These are phyloP conservation scores for Drosophila paramelanica DNA, from an alignment of 2,888 invertebrate species.

Conservation along the genomic window DNA sequence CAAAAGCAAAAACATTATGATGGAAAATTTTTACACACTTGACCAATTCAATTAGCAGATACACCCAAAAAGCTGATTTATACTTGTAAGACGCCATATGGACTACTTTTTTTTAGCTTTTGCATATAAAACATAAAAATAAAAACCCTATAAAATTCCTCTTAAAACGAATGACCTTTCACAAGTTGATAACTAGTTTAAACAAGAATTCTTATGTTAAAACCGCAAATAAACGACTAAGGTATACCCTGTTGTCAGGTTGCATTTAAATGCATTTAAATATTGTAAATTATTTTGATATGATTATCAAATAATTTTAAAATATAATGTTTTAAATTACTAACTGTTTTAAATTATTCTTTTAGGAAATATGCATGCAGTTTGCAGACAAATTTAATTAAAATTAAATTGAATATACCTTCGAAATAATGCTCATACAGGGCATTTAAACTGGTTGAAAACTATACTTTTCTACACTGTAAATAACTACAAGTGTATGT, in stretches of 20 bases:
- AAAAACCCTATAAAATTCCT: background rate
- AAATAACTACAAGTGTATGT: conserved; percentile 36
- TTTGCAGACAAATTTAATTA: too few species aligned
- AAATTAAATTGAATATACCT: background rate
- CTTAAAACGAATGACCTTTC: background rate
- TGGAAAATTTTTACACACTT: conserved; percentile 8
- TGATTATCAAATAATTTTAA: background rate
- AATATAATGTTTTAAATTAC: too few species aligned
- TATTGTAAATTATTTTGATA: too few species aligned
- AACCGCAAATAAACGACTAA: background rate
- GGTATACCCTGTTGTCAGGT: conserved; percentile 1
- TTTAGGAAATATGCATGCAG: too few species aligned
- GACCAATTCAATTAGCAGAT: conserved; percentile 13
- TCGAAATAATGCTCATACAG: background rate
- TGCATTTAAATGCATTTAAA: background rate
- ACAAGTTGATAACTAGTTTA: background rate
- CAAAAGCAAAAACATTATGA: conserved; percentile 13
- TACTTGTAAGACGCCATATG: background rate
- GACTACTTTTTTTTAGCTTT: background rate
- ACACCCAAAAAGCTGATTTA: background rate
- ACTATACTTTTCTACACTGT: conserved; percentile 33
- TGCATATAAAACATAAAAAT: background rate
- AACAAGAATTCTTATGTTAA: conserved; percentile 2
- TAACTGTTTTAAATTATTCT: background rate
- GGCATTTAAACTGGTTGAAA: conserved; percentile 61